These are phyloP conservation scores for Netelia fuscicornis DNA, from an alignment of 2,888 invertebrate genomes.

Conservation along the genomic window DNA sequence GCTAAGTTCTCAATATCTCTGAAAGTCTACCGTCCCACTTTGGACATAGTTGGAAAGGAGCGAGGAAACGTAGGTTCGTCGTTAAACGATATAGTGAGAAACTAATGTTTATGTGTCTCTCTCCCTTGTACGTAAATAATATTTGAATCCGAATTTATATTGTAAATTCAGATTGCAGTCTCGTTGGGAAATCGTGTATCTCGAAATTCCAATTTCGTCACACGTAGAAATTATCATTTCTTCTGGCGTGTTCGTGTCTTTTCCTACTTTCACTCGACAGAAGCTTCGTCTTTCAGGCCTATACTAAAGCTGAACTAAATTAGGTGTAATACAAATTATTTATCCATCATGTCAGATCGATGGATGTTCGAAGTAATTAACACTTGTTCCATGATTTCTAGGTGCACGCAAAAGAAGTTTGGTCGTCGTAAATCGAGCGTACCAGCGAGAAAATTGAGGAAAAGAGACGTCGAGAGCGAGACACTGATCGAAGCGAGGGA, in stretches of 20 bases:
- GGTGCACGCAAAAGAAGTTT: constrained; percentile 47
- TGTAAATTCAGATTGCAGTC: background rate
- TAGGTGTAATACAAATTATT: background rate
- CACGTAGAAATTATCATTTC: background rate
- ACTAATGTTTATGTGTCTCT: no score
- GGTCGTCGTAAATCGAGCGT: constrained; percentile 45
- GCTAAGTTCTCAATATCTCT: constrained; percentile 80
- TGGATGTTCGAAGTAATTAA: constrained; percentile 26
- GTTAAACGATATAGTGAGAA: no score
- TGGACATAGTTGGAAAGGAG: no score
- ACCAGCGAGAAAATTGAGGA: constrained; percentile 47
- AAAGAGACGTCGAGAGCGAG: constrained; percentile 38
- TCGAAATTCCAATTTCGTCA: background rate
- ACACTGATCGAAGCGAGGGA: background rate
- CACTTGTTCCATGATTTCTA: constrained; percentile 59
- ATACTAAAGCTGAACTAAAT: background rate
- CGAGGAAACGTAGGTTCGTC: no score
- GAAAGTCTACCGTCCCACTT: constrained; percentile 62
- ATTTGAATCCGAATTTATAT: background rate
- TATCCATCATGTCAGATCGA: background rate
- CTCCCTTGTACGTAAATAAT: no score
- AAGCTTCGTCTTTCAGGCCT: constrained; percentile 2
- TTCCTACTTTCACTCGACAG: background rate
- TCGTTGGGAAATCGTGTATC: background rate
- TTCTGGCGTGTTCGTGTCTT: background rate